phyloP scores from a whole-genome alignment of 2,797 vertebrate genomes.

The Parauchenoglanis ngamensis region DNA sequence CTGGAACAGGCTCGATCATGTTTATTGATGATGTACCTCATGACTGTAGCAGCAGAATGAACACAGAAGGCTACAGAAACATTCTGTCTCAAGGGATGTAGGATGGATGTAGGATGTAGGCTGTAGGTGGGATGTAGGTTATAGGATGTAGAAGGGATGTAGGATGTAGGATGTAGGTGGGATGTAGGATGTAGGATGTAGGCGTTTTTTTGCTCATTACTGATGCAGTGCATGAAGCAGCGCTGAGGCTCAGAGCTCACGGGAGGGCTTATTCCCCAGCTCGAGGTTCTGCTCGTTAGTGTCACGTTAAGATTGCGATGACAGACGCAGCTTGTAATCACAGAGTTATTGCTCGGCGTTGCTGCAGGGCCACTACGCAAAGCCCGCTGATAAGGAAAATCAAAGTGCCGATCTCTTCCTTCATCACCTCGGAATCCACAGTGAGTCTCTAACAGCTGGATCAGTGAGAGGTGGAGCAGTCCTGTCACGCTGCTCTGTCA shows the following conservation, averaged over 20 bases:
- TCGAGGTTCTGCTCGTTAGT: slow-evolving; percentile 53
- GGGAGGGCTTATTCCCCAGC: slow-evolving; percentile 51
- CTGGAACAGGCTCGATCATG: no score
- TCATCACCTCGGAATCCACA: background rate
- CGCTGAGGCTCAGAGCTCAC: slow-evolving; percentile 54
- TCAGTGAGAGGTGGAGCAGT: background rate
- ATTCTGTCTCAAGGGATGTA: no score
- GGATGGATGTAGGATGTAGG: background rate
- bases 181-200: background rate
- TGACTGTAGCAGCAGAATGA: no score
- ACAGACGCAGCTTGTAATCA: slow-evolving; percentile 58
- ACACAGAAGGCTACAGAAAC: no score
- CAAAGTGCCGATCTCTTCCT: slow-evolving; percentile 33
- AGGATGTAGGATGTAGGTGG: background rate
- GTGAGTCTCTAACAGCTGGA: background rate
- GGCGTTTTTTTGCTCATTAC: slow-evolving; percentile 32
- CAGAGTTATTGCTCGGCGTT: slow-evolving; percentile 55
- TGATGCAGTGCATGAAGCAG: slow-evolving; percentile 24
- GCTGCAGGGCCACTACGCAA: slow-evolving; percentile 31
- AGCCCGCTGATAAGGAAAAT: slow-evolving; percentile 45
- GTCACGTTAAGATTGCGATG: slow-evolving; percentile 54
- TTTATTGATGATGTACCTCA: no score
- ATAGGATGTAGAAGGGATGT: background rate
- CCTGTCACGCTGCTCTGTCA: background rate
- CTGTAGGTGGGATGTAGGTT: background rate